Percentiles rank a stretch among this genome's conserved stretches.
phyloP scores from a whole-genome alignment of 1,140 invertebrate species.

The Drosophila rufa region DNA sequence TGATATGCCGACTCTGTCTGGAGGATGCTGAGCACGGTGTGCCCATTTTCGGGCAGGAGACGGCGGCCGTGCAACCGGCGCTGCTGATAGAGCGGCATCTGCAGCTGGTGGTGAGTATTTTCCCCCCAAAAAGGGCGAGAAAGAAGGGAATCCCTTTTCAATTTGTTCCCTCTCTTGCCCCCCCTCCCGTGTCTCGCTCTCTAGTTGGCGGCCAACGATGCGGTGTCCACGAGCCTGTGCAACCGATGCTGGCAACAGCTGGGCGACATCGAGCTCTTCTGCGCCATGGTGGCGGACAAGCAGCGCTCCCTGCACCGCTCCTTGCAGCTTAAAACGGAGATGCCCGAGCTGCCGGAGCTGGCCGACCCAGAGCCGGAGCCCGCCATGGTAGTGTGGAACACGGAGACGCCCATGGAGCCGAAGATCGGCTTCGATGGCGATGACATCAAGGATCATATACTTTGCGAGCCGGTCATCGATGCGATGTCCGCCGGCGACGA shows the following conservation, averaged over 20 bases:
- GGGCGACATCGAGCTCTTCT: slow-evolving; percentile 61
- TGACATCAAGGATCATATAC: slow-evolving; percentile 69
- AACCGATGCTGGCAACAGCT: slow-evolving; percentile 57
- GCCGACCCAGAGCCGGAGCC: slow-evolving; percentile 65
- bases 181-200: no score
- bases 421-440: slow-evolving; percentile 49
- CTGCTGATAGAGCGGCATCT: slow-evolving; percentile 48
- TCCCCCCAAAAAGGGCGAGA: background rate
- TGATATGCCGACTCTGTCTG: slow-evolving; percentile 88
- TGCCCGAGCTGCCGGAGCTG: slow-evolving; percentile 55
- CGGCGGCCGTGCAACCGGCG: slow-evolving; percentile 5
- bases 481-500: slow-evolving; percentile 39
- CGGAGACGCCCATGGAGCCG: slow-evolving; percentile 52
- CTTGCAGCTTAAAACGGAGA: slow-evolving; percentile 56
- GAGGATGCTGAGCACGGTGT: slow-evolving; percentile 94
- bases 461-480: slow-evolving; percentile 73
- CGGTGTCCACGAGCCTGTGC: slow-evolving; percentile 60
- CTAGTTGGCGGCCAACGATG: slow-evolving; percentile 41
- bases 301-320: slow-evolving; percentile 51
- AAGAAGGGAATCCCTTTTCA: slow-evolving; percentile 6
- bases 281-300: slow-evolving; percentile 63
- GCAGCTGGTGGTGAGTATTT: slow-evolving; percentile 38
- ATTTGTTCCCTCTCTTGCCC: background rate
- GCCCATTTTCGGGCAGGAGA: slow-evolving; percentile 38
- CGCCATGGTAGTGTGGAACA: slow-evolving; percentile 68